Base-by-base conservation (phyloP, 2,888 invertebrate species). In the Doris montereyensis region DNA sequence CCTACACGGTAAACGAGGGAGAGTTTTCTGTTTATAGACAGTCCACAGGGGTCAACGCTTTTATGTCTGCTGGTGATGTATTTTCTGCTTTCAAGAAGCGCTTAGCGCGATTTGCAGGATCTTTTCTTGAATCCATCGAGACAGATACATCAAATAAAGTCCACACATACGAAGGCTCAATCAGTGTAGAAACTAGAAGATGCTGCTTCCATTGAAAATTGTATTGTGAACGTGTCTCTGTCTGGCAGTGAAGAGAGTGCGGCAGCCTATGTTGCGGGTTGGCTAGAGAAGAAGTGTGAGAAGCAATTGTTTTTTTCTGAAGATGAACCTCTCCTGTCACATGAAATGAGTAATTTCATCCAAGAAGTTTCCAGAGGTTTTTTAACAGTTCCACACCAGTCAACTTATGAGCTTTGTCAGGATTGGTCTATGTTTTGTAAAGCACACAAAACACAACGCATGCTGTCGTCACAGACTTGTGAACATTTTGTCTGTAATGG, bases 341-440 rank as follows among this genome's bases (percentile, higher is more conserved):
- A 5, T 24, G 26, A 67, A 21, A 30, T 67, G 67, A 67, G 30
- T 17, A 30, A 67, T 13, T 71, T 71, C 35, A 13, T 71, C 17
- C 35, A 71, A 35, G 71, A 71, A 24, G 71, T 71, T n/a, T 71
- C 71, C 13, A 71, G 71, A 30, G 34, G 71, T 17, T 24, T 30
- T n/a, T 35, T 71, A 28, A 17, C 21, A 34, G 30, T 35, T 21
- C 71, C 71, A 13, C 71, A 71, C 24, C 5, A 21, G n/a, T 71
- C n/a, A 5, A 73, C 73, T 17, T 73, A 57, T 32, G 73, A 73
- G n/a, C 10, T 28, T 73, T 17, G 57, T 73, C n/a, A 34, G 57
- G 21, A 41, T 57, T 73, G 73, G 73, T n/a, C 57, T 73, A 8
- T 52, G 73, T 26, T 73, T 73, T 28, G 17, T 73, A 2, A 73